Conservation (phyloP, 92 coral and sea anemone species). For the Plumapathes pennacea region DNA sequence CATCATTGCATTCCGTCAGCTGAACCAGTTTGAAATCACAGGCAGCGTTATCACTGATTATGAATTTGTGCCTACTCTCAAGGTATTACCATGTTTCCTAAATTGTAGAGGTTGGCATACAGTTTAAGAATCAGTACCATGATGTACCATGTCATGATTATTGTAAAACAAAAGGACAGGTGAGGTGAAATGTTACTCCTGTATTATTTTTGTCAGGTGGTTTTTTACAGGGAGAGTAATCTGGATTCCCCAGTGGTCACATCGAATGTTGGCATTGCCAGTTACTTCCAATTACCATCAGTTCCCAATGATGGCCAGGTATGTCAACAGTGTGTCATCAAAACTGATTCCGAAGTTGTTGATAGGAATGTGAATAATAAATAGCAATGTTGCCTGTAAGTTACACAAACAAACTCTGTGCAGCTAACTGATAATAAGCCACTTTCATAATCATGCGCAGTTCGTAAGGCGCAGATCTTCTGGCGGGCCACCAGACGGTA, state of each 20-base stretch:
- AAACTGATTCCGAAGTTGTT: neutral
- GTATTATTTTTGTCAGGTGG: constrained; percentile 61
- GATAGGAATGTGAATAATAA: neutral
- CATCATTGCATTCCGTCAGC: constrained; percentile 90
- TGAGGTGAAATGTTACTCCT: too few species aligned
- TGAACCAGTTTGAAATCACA: constrained; percentile 84
- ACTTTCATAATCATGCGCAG: too few species aligned
- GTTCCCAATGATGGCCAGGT: constrained; percentile 91
- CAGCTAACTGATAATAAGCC: too few species aligned
- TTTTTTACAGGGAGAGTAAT: constrained; percentile 83
- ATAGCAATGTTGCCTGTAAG: too few species aligned
- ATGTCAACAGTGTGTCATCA: neutral
- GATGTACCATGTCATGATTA: too few species aligned
- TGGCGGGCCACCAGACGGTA: too few species aligned
- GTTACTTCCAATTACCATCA: constrained; percentile 95
- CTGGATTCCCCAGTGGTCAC: constrained; percentile 83
- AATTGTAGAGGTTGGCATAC: too few species aligned
- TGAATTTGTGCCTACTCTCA: constrained; percentile 72
- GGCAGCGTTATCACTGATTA: constrained; percentile 88
- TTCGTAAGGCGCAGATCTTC: too few species aligned
- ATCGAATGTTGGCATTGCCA: constrained; percentile 80
- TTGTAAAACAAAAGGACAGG: too few species aligned
- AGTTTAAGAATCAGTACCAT: too few species aligned
- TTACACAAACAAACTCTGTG: too few species aligned
- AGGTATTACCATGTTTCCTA: constrained; percentile 56